These are phyloP conservation scores for Dioctria linearis DNA, from an alignment of 2,888 invertebrate species.

Conservation along the genomic window DNA sequence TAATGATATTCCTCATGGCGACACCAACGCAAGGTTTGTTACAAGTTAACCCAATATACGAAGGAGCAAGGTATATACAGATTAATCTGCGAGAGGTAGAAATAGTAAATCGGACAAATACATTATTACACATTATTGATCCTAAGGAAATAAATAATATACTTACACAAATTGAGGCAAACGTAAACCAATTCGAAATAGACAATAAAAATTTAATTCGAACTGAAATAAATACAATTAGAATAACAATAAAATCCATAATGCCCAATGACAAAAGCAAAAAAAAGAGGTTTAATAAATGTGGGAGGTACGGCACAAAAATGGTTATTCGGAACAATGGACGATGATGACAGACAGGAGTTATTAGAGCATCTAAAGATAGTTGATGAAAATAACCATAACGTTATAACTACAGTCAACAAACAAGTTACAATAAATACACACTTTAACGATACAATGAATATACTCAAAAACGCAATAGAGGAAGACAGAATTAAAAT, in stretches of 20 bases:
- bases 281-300: conserved; percentile 55
- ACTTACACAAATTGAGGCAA: background rate
- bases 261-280: conserved; percentile 47
- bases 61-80: conserved; percentile 2
- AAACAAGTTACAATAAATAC: conserved; percentile 56
- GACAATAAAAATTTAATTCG: conserved; percentile 40
- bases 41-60: conserved; percentile 7
- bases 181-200: conserved; percentile 42
- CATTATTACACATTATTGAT: conserved; percentile 1
- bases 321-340: conserved; percentile 56
- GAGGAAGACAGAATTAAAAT: conserved; percentile 53
- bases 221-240: conserved; percentile 51
- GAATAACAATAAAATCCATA: conserved; percentile 54
- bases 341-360: conserved; percentile 51
- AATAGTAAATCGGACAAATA: conserved; percentile 1
- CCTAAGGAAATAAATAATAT: background rate
- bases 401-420: conserved; percentile 55
- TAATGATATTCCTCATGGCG: background rate
- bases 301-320: conserved; percentile 53
- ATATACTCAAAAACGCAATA: conserved; percentile 35
- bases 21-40: background rate
- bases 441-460: conserved; percentile 55
- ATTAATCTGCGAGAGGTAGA: conserved; percentile 13
- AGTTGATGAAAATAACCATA: conserved; percentile 54
- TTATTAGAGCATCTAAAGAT: conserved; percentile 52